Evolutionary conservation across 2,888 invertebrate genomes (phyloP).

Genomic region (Lasioglossum marginatum): DNA sequence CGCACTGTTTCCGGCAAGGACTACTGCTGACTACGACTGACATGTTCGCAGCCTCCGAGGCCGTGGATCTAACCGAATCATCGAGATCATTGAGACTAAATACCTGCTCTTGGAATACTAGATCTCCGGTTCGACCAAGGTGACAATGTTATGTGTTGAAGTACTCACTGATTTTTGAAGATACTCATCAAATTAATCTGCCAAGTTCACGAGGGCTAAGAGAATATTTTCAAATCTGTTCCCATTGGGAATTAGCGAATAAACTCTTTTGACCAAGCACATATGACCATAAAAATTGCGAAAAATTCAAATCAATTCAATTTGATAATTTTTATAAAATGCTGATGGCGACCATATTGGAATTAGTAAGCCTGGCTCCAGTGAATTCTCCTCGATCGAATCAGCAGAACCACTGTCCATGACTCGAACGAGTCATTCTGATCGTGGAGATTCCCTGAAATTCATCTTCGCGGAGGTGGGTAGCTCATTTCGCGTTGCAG

Average conservation of each 20-base stretch:
- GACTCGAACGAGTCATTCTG: not conserved
- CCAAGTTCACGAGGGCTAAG: not conserved
- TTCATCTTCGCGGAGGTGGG: slow-evolving; percentile 22
- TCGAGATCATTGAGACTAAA: slow-evolving; percentile 61
- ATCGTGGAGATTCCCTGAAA: slow-evolving; percentile 40
- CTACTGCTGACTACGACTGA: slow-evolving; percentile 14
- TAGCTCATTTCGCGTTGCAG: slow-evolving; percentile 17
- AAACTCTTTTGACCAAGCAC: not conserved
- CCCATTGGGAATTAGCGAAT: not conserved
- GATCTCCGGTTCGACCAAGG: slow-evolving; percentile 69
- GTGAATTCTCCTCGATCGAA: not conserved
- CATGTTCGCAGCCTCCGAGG: slow-evolving; percentile 60
- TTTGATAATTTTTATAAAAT: not conserved
- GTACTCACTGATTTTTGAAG: not conserved
- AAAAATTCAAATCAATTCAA: not conserved
- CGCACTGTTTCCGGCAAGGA: slow-evolving; percentile 70
- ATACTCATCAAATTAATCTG: not conserved
- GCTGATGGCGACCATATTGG: not conserved
- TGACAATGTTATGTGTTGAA: slow-evolving; percentile 17
- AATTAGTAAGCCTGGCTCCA: not conserved
- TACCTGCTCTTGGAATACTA: slow-evolving; percentile 7
- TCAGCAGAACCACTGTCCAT: not conserved
- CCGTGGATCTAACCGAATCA: slow-evolving; percentile 65
- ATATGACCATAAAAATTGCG: not conserved
- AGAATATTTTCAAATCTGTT: not conserved